A percentile compares a stretch with the other conserved stretches of the same genome.
These are phyloP conservation scores for Spinus pinus DNA, from an alignment of 2,797 vertebrate species.

Conservation along the genomic window DNA sequence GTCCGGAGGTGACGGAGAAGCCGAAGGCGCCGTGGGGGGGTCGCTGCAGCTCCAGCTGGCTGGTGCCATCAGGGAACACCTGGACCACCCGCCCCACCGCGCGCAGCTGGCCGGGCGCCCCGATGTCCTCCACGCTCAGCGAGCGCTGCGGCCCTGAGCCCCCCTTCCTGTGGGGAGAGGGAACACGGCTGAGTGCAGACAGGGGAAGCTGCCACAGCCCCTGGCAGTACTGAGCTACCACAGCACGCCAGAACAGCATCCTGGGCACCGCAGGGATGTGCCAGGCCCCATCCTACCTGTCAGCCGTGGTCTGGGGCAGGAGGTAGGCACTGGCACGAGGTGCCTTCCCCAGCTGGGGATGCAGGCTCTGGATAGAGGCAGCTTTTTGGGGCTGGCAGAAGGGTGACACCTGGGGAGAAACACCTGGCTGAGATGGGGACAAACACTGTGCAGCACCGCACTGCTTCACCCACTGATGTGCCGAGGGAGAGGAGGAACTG, in stretches of 20 bases:
- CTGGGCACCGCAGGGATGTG: fast-evolving
- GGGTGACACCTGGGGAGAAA: slow-evolving; percentile 85
- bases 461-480: background rate
- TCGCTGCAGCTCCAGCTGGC: slow-evolving; percentile 86
- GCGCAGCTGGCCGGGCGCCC: slow-evolving; percentile 75
- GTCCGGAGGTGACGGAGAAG: slow-evolving; percentile 88
- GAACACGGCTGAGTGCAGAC: fast-evolving
- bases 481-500: fast-evolving
- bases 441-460: fast-evolving
- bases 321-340: slow-evolving; percentile 84
- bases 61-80: slow-evolving; percentile 88
- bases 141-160: slow-evolving; percentile 64
- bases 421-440: background rate
- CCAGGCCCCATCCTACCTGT: slow-evolving; percentile 72
- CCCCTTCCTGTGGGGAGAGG: slow-evolving; percentile 11
- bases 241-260: background rate
- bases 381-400: slow-evolving; percentile 86
- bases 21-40: slow-evolving; percentile 85
- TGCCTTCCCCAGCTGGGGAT: slow-evolving; percentile 79
- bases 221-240: background rate
- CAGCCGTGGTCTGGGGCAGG: slow-evolving; percentile 71
- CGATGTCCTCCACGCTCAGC: slow-evolving; percentile 83
- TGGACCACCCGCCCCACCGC: slow-evolving; percentile 83
- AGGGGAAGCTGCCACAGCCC: background rate
- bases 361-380: slow-evolving; percentile 86